Evolutionary conservation across 2,113 vertebrate species (phyloP), one percentile per base, ranked within the genome.

Genomic region (Morone chrysops): DNA sequence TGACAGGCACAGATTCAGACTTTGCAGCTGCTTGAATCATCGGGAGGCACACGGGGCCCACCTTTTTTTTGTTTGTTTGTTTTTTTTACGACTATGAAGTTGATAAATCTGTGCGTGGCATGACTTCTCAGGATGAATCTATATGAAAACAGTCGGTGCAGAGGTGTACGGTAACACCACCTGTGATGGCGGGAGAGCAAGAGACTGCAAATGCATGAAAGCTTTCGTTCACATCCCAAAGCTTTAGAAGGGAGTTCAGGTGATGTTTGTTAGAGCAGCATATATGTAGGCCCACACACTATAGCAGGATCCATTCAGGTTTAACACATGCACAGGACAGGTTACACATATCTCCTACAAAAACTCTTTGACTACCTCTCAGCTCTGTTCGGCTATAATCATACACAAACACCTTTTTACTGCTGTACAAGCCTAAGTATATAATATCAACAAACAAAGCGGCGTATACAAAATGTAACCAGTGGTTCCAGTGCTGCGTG

Each of bases 241-340:
- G 88, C 89, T 86, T 17, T 76, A 70, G 36, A 83, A 85, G 75
- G 80, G 82, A 82, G 41, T 80, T 79, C 78, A 60, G 68, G 75
- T 82, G 83, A 75, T 40, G 80, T 89, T 86, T 56, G 63, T 91
- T 87, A 85, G 80, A 92, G 90, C 88, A 92, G 90, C 92, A 91
- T 92, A 86, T 92, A 88, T 75, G 78, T 92, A 90, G 91, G 90
- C 87, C 89, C 91, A 90, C 68, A 86, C 86, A 76, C 70, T 70
- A 77, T 57, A 86, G 68, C 57, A 57, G 78, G 82, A 92, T 92
- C 83, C 84, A 65, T 78, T 83, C 85, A 83, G 72, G 86, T 77
- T 92, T 83, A 92, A 93, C 90, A 90, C 93, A 94, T 94, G 93
- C 93, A 95, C 87, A 82, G 79, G 77, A 92, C 84, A 75, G 80